Conservation (phyloP, 2,797 vertebrate genomes). For the Lacerta agilis region DNA sequence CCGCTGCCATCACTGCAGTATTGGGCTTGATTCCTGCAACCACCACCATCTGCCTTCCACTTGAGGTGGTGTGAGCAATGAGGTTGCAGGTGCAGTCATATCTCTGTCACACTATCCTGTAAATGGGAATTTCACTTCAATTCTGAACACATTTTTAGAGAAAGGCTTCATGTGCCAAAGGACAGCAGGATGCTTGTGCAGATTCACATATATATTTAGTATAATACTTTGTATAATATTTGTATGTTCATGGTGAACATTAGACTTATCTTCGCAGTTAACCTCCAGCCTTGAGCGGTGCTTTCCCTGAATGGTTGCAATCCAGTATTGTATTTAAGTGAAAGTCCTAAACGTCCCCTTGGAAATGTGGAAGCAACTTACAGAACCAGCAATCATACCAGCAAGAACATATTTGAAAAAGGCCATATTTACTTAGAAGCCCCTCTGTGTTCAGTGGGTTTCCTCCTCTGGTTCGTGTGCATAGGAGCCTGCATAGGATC, state of each 20-base stretch:
- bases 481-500: accelerated
- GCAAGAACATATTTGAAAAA: not conserved
- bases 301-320: not conserved
- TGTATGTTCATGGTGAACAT: not conserved
- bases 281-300: not conserved
- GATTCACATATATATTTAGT: not conserved
- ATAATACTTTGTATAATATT: not conserved
- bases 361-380: not conserved
- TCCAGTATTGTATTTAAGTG: not conserved
- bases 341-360: not conserved
- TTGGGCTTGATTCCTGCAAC: too few species aligned
- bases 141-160: not conserved
- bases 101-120: too few species aligned
- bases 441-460: not conserved
- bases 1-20: too few species aligned
- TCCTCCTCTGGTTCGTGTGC: conserved; percentile 15
- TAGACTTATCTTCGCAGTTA: not conserved
- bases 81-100: too few species aligned
- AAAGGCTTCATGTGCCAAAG: not conserved
- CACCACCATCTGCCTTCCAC: too few species aligned
- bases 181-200: not conserved
- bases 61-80: too few species aligned
- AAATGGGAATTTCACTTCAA: conserved; percentile 17
- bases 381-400: not conserved
- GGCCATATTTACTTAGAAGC: not conserved